Percentiles rank a stretch among this genome's conserved stretches.
phyloP scores from a whole-genome alignment of 2,797 vertebrate genomes.

The Psittacula echo region DNA sequence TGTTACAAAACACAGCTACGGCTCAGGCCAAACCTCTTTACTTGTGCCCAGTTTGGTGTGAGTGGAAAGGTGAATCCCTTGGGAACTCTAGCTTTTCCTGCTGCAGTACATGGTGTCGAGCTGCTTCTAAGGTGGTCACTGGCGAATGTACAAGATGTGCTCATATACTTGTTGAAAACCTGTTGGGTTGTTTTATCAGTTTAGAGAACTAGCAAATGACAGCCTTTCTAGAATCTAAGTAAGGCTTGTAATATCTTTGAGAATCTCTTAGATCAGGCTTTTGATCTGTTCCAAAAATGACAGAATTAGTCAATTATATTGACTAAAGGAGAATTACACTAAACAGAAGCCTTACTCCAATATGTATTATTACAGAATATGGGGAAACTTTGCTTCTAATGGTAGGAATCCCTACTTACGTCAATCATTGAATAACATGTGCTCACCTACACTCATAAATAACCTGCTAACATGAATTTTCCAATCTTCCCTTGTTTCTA shows the following conservation, averaged over 20 bases:
- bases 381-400: neutral
- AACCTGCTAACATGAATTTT: neutral
- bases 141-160: neutral
- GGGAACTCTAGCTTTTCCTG: neutral
- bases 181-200: neutral
- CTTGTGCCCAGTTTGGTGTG: no score
- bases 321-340: neutral
- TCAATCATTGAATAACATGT: neutral
- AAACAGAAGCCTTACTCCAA: neutral
- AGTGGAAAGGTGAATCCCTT: neutral
- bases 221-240: neutral
- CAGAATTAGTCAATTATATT: neutral
- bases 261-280: neutral
- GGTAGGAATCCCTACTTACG: neutral
- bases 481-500: neutral
- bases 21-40: neutral
- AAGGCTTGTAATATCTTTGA: neutral
- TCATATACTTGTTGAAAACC: neutral
- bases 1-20: rapidly evolving
- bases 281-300: neutral
- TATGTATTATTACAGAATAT: rapidly evolving
- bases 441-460: neutral
- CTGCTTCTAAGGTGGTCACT: neutral
- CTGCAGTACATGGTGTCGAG: rapidly evolving
- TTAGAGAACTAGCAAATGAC: neutral